Percentiles rank a stretch among this genome's conserved stretches.
Evolutionary conservation across 2,888 invertebrate species (phyloP).

Genomic region (Aromia moschata): DNA sequence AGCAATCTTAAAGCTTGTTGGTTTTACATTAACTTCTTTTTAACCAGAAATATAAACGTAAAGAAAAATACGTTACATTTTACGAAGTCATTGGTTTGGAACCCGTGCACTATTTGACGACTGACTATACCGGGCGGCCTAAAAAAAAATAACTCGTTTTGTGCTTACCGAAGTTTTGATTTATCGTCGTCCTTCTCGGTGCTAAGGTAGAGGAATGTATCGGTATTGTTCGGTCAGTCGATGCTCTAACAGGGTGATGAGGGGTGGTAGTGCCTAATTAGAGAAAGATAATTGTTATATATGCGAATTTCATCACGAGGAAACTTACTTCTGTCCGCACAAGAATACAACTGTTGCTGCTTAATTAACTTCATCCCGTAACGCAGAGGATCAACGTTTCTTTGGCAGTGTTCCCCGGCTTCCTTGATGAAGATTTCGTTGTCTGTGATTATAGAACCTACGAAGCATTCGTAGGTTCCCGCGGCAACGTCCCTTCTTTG

Average conservation of each 20-base stretch:
- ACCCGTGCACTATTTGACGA: conserved; percentile 8
- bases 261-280: conserved; percentile 37
- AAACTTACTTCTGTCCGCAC: conserved; percentile 45
- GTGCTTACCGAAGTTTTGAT: conserved; percentile 42
- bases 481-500: conserved; percentile 69
- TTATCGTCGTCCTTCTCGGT: conserved; percentile 34
- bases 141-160: no score
- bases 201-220: conserved; percentile 29
- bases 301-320: no score
- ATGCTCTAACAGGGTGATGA: conserved; percentile 23
- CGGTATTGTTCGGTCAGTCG: conserved; percentile 26
- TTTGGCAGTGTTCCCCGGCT: conserved; percentile 72
- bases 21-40: background rate
- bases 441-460: conserved; percentile 68
- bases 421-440: conserved; percentile 73
- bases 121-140: background rate
- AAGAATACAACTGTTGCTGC: conserved; percentile 55
- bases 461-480: conserved; percentile 72
- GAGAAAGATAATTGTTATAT: no score
- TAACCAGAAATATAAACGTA: background rate
- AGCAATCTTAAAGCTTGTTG: conserved; percentile 3
- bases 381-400: conserved; percentile 68
- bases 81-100: background rate
- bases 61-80: background rate
- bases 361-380: conserved; percentile 72